A percentile compares a stretch with the other conserved stretches of the same genome.
Evolutionary conservation across 2,888 invertebrate species (phyloP).

Genomic region (Pterostichus madidus): DNA sequence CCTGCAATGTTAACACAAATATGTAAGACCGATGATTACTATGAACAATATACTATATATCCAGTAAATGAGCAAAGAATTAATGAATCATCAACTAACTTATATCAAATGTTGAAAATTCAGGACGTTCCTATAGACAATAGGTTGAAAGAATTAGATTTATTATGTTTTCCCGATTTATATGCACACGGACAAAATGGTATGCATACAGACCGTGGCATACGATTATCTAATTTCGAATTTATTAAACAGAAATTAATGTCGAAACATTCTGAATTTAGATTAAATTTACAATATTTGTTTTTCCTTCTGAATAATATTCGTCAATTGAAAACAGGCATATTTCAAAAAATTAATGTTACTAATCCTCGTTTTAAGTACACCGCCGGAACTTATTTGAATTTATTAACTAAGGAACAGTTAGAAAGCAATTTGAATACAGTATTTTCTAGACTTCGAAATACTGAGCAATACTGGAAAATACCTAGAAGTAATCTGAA

Average conservation of each 20-base stretch:
- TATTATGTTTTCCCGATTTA: constrained; percentile 68
- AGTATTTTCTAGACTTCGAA: constrained; percentile 70
- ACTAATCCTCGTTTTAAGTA: constrained; percentile 69
- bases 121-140: neutral
- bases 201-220: constrained; percentile 61
- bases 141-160: neutral
- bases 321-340: constrained; percentile 69
- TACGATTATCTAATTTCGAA: neutral
- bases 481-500: constrained; percentile 63
- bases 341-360: constrained; percentile 71
- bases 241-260: neutral
- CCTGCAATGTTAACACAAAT: neutral
- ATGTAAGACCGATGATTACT: neutral
- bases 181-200: constrained; percentile 69
- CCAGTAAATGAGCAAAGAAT: neutral
- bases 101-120: constrained; percentile 3
- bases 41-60: neutral
- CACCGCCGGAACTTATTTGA: constrained; percentile 70
- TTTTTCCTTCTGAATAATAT: neutral
- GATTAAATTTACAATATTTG: neutral
- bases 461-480: constrained; percentile 70
- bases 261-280: neutral
- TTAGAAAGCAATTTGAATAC: constrained; percentile 70
- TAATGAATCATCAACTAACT: neutral
- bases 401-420: constrained; percentile 69